phyloP scores from a whole-genome alignment of 53 echinoderm and acorn worm species.

The Arbacia lixula region DNA sequence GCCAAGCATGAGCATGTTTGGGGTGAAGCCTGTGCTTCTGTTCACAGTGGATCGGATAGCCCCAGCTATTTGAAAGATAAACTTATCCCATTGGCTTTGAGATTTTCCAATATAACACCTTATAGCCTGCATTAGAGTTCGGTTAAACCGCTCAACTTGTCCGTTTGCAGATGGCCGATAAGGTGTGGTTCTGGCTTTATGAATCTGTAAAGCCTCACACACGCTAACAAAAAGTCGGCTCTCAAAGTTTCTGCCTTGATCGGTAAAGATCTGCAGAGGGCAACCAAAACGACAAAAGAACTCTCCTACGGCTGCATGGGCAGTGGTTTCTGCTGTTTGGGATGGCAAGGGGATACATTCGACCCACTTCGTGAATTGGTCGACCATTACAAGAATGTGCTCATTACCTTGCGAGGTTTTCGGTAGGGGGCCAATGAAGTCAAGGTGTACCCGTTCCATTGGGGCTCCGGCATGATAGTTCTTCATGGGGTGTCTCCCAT shows the following conservation, averaged over 20 bases:
- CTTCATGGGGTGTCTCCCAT: constrained; percentile 29
- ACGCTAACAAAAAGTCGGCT: constrained; percentile 35
- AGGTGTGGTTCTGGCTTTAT: constrained; percentile 56
- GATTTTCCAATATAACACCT: constrained; percentile 46
- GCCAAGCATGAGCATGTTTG: constrained; percentile 69
- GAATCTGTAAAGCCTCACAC: constrained; percentile 58
- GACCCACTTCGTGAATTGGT: constrained; percentile 65
- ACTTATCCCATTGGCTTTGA: constrained; percentile 45
- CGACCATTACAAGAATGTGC: constrained; percentile 70
- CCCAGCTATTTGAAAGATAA: too few species aligned
- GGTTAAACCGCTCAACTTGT: constrained; percentile 67
- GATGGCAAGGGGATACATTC: neutral
- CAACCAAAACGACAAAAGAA: constrained; percentile 18
- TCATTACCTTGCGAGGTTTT: constrained; percentile 57
- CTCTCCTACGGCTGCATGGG: neutral
- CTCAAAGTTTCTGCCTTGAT: constrained; percentile 67
- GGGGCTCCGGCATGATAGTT: constrained; percentile 60
- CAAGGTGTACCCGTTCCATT: constrained; percentile 69
- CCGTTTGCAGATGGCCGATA: constrained; percentile 63
- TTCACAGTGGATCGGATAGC: constrained; percentile 58
- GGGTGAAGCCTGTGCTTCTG: constrained; percentile 55
- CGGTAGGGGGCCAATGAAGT: constrained; percentile 65
- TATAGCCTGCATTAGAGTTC: constrained; percentile 63
- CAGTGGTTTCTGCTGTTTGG: constrained; percentile 6
- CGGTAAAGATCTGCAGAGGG: constrained; percentile 34